Evolutionary conservation across 2,113 vertebrate species (phyloP), one percentile per base, ranked within the genome.

Genomic region (Pangasianodon gigas): DNA sequence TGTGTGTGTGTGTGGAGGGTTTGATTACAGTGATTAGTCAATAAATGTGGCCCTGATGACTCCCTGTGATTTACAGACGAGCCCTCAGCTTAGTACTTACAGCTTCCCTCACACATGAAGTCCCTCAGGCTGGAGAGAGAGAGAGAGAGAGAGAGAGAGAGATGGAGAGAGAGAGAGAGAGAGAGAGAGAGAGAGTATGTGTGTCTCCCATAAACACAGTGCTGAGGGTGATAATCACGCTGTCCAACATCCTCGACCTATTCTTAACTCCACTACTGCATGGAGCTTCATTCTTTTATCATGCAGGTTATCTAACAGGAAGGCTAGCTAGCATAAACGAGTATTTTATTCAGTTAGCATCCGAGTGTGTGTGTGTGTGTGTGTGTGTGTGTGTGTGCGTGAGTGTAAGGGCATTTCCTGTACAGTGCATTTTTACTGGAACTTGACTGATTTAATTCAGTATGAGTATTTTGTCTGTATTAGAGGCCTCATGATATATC

Each of bases 21-120:
- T 9, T 92, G 92, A 94, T 94, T 81, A 94, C 58, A 94, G 93
- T 94, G 85, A 94, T 94, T 92, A 94, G 81, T 90, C 89, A 81
- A 84, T 89, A 92, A 86, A 88, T 90, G 74, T 89, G 86, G 85
- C 88, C 65, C 89, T 91, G 86, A 93, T 86, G 90, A 89, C 89
- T 88, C 88, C 75, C 84, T 62, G 60, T 90, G 90, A 93, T 74
- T 87, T 82, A 89, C 88, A 88, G 87, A 90, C 91, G 84, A 90
- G 48, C 84, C 83, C 60, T 87, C 56, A 56, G 81, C 65, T 84
- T 67, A 81, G 79, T 90, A 91, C 83, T 93, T 90, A 92, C 79
- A 62, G 75, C 67, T 86, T 69, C 51, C 41, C 86, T 87, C 69
- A 58, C 69, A 77, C 86, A 37, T 52, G 32, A 85, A 75, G 74